A percentile compares a stretch with the other conserved stretches of the same genome.
Conservation (phyloP, 2,113 vertebrate genomes). For the Mirounga angustirostris region DNA sequence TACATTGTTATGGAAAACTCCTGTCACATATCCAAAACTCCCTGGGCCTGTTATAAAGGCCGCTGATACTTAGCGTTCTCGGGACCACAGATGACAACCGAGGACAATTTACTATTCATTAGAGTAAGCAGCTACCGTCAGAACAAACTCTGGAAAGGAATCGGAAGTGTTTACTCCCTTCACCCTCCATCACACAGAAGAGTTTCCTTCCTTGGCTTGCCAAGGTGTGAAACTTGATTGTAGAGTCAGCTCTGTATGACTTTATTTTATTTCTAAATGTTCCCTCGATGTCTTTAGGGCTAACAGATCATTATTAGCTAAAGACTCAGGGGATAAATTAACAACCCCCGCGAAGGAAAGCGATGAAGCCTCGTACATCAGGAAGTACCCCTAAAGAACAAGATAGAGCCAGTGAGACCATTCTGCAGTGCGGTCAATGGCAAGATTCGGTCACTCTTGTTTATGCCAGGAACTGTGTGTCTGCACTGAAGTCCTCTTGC, state of each 20-base stretch:
- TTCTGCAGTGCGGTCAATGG: neutral
- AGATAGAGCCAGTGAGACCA: neutral
- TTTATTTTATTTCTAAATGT: neutral
- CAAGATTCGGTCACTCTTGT: too few relatives aligned
- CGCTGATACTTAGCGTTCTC: neutral
- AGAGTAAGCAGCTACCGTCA: neutral
- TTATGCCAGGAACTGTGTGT: neutral
- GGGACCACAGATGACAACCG: neutral
- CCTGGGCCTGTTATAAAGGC: neutral
- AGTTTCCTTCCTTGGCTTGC: neutral
- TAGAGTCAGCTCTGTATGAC: neutral
- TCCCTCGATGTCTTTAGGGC: too few relatives aligned
- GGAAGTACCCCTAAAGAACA: neutral
- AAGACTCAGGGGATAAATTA: neutral
- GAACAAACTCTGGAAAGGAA: neutral
- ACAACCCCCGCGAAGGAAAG: neutral
- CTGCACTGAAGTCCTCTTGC: neutral
- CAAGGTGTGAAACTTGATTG: neutral
- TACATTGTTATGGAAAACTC: neutral
- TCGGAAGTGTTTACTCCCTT: neutral
- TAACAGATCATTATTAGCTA: neutral
- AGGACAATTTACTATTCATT: neutral
- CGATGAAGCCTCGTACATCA: too few relatives aligned
- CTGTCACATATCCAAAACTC: neutral
- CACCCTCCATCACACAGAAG: neutral